Evolutionary conservation across 1,140 invertebrate species (phyloP).

Genomic region (Drosophila elegans): DNA sequence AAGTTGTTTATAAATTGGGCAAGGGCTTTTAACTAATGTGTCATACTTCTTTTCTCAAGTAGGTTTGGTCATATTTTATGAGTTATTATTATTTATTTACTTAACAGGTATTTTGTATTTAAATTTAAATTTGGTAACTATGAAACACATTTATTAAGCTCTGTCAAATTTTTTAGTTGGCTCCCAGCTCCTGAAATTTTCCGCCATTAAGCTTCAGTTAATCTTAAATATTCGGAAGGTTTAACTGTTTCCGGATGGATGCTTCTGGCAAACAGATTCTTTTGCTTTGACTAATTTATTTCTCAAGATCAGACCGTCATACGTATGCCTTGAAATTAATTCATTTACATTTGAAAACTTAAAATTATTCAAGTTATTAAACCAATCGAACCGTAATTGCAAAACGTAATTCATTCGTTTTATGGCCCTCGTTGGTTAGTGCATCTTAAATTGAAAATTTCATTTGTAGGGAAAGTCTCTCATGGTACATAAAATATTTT

Average conservation of each 20-base stretch:
- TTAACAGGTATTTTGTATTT: too few species aligned
- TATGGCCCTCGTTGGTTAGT: slow-evolving; percentile 88
- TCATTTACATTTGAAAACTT: slow-evolving; percentile 87
- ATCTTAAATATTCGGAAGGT: slow-evolving; percentile 57
- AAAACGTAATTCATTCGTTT: slow-evolving; percentile 91
- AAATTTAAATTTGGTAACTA: too few species aligned
- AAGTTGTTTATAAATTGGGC: too few species aligned
- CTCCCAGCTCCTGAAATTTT: background rate
- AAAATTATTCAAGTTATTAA: slow-evolving; percentile 91
- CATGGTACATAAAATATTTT: slow-evolving; percentile 87
- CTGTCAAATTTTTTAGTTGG: slow-evolving; percentile 51
- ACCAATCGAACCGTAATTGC: too few species aligned
- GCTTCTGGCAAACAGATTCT: slow-evolving; percentile 66
- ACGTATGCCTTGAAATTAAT: slow-evolving; percentile 89
- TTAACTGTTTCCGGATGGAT: slow-evolving; percentile 61
- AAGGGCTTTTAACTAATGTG: too few species aligned
- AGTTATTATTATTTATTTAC: too few species aligned
- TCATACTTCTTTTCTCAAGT: too few species aligned
- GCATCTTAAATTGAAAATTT: slow-evolving; percentile 88
- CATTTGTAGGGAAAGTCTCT: slow-evolving; percentile 89
- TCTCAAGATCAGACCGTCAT: slow-evolving; percentile 91
- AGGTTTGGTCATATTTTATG: too few species aligned
- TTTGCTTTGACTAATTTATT: background rate
- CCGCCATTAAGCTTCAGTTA: slow-evolving; percentile 65
- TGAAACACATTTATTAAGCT: too few species aligned